Percentiles rank a stretch among this genome's conserved stretches.
These are phyloP conservation scores for Criorhina ranunculi DNA, from an alignment of 2,888 invertebrate genomes.

Conservation along the genomic window DNA sequence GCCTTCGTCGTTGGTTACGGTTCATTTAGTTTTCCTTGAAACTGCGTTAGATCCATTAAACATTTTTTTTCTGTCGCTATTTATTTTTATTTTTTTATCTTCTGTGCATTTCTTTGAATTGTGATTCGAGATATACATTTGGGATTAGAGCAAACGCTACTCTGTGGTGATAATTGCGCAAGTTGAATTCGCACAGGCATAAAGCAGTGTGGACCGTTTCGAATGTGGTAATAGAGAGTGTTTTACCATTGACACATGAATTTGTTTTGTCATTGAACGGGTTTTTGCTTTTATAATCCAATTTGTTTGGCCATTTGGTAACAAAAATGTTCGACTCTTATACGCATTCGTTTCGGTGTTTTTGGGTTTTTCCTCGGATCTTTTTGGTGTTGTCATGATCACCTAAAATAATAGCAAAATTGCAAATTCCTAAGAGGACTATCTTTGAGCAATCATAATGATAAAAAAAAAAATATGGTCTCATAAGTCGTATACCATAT, in stretches of 20 bases:
- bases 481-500: too few species aligned
- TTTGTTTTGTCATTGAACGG: constrained; percentile 55
- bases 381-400: constrained; percentile 3
- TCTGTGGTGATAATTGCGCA: constrained; percentile 39
- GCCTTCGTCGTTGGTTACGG: constrained; percentile 32
- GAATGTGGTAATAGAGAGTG: constrained; percentile 31
- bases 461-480: too few species aligned
- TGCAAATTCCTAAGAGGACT: constrained; percentile 15
- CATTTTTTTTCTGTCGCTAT: constrained; percentile 1
- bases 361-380: constrained; percentile 37
- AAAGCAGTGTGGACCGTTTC: constrained; percentile 25
- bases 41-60: constrained; percentile 30
- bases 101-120: constrained; percentile 42
- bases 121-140: constrained; percentile 8
- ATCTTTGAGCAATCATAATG: background rate
- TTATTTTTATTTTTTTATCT: background rate
- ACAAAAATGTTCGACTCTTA: constrained; percentile 23
- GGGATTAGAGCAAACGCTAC: too few species aligned
- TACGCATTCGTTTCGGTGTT: constrained; percentile 25
- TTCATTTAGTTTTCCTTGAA: constrained; percentile 54
- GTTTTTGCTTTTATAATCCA: constrained; percentile 46
- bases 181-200: constrained; percentile 24
- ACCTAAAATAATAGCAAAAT: background rate
- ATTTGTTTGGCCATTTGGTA: constrained; percentile 36
- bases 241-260: constrained; percentile 45